These are phyloP conservation scores for Acronicta leporina DNA, from an alignment of 2,888 invertebrate genomes.

Conservation along the genomic window DNA sequence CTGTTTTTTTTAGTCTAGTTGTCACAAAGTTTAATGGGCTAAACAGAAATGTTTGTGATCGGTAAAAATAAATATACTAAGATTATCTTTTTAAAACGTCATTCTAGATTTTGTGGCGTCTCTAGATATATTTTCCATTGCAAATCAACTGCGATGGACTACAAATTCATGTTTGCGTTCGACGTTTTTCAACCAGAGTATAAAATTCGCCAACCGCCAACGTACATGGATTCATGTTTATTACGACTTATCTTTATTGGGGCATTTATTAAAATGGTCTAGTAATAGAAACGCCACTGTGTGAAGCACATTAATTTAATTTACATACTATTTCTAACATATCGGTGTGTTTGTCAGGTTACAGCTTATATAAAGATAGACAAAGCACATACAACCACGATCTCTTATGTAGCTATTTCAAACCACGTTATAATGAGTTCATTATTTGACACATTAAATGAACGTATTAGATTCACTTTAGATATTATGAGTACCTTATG, in stretches of 20 bases:
- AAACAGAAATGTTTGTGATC: neutral
- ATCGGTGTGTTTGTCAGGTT: conserved; percentile 31
- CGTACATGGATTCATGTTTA: neutral
- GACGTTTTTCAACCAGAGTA: neutral
- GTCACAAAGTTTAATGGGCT: neutral
- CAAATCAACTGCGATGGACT: too few relatives aligned
- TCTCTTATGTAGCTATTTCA: neutral
- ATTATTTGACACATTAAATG: too few relatives aligned
- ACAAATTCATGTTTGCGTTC: too few relatives aligned
- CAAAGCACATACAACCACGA: conserved; percentile 39
- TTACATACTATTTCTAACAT: conserved; percentile 33
- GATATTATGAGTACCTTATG: too few relatives aligned
- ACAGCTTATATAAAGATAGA: conserved; percentile 38
- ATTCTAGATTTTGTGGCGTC: conserved; percentile 29
- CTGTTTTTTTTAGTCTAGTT: neutral
- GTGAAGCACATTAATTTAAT: conserved; percentile 11
- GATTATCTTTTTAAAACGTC: conserved; percentile 33
- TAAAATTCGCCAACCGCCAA: neutral
- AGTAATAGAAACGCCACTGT: conserved; percentile 37
- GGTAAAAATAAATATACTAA: conserved; percentile 8
- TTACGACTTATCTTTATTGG: conserved; percentile 24
- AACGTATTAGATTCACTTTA: too few relatives aligned
- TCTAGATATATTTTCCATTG: conserved; percentile 8
- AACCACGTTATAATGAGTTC: conserved; percentile 2
- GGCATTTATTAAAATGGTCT: conserved; percentile 21